Evolutionary conservation across 2,888 invertebrate genomes (phyloP), one percentile per base, ranked within the genome.

Genomic region (Meloe dianella): DNA sequence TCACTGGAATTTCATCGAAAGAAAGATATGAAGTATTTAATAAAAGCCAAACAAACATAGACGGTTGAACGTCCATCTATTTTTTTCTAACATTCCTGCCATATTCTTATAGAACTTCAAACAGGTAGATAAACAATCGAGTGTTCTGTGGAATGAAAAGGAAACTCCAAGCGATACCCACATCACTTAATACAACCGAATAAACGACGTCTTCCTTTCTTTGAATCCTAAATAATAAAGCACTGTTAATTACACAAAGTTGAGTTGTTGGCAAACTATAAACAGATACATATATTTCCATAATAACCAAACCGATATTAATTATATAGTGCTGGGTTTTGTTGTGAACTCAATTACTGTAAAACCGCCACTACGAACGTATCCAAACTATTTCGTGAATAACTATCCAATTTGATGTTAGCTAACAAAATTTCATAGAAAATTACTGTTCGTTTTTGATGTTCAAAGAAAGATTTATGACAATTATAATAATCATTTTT

Each of bases 341-440:
- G 54, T 54, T 54, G 27, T 24, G 54, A 54, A 54, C 54, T 54
- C 54, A 54, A 54, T 54, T 54, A 54, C 54, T 54, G n/a, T 54
- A 54, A 54, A 27, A 27, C 27, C 54, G 54, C n/a, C 54, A 27
- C 54, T 22, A 54, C 27, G 12, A 54, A 24, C 54, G 54, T 54
- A 24, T 54, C 54, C 24, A n/a, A 54, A 54, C 54, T 54, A 54
- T 54, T 54, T 12, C 5, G 14, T 14, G 24, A 54, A 24, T n/a
- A 54, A 24, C 24, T n/a, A 54, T 8, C 54, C 27, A 54, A 54
- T 54, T 54, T 27, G 27, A 27, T 54, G 54, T 54, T 54, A 7
- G 54, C 54, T n/a, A 54, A 54, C 54, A 27, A 24, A 54, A 54
- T 54, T 27, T 54, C 54, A 54, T 24, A 14, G 24, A 54, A 54